These are phyloP conservation scores for Pyrocoelia pectoralis DNA, from an alignment of 2,888 invertebrate genomes.

Conservation along the genomic window DNA sequence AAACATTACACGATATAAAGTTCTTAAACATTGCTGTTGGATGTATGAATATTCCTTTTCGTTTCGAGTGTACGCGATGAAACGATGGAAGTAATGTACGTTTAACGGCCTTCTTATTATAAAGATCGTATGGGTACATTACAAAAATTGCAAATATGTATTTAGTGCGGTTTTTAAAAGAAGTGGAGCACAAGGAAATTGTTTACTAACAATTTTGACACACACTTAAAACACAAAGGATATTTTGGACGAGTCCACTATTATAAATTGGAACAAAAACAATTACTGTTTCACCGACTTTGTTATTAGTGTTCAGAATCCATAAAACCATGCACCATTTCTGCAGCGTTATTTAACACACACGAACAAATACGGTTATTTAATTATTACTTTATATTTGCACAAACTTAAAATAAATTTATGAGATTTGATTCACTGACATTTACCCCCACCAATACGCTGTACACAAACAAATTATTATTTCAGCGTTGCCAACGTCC, in stretches of 20 bases:
- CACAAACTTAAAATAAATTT: neutral
- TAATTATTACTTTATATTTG: constrained; percentile 2
- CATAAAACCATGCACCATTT: constrained; percentile 50
- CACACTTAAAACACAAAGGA: constrained; percentile 23
- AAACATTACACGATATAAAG: constrained; percentile 60
- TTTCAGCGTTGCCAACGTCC: no score
- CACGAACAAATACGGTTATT: constrained; percentile 1
- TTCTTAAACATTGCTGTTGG: constrained; percentile 89
- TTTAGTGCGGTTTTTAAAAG: constrained; percentile 39
- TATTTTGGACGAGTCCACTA: constrained; percentile 57
- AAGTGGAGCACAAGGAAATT: constrained; percentile 20
- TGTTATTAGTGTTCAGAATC: constrained; percentile 53
- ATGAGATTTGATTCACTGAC: neutral
- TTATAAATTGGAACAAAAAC: constrained; percentile 40
- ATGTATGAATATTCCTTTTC: constrained; percentile 90
- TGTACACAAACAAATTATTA: neutral
- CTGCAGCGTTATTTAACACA: constrained; percentile 27
- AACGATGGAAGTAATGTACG: constrained; percentile 67
- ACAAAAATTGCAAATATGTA: constrained; percentile 61
- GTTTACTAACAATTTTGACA: constrained; percentile 44
- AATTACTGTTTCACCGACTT: constrained; percentile 37
- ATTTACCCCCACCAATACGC: neutral
- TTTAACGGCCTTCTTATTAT: constrained; percentile 60
- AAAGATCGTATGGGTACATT: constrained; percentile 72
- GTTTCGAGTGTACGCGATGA: constrained; percentile 79